phyloP scores from a whole-genome alignment of 2,797 vertebrate genomes.

The Cirrhinus mrigala region DNA sequence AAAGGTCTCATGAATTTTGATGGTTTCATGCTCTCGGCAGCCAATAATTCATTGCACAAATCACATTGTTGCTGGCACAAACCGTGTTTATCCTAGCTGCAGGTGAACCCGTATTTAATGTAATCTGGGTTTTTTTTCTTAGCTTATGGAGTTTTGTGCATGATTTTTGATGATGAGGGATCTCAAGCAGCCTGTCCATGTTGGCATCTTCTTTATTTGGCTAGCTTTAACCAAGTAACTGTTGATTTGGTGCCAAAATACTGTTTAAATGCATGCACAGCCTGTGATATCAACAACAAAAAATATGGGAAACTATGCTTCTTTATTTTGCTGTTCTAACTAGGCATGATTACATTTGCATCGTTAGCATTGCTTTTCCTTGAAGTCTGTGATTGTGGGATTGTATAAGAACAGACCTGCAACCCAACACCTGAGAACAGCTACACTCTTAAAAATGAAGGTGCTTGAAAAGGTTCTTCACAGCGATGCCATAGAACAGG shows the following conservation, averaged over 20 bases:
- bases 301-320: not conserved
- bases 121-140: not conserved
- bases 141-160: not conserved
- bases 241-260: conserved; percentile 1
- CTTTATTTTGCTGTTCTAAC: not conserved
- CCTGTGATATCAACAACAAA: not conserved
- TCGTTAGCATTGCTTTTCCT: not conserved
- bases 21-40: conserved; percentile 4
- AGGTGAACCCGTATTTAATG: not conserved
- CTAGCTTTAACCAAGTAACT: conserved; percentile 9
- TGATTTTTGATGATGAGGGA: conserved; percentile 16
- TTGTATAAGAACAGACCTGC: not conserved
- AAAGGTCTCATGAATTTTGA: conserved; percentile 35
- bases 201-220: conserved; percentile 24
- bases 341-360: not conserved
- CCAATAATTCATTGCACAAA: conserved; percentile 8
- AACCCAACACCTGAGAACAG: not conserved
- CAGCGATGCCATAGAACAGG: not conserved
- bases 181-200: conserved; percentile 15
- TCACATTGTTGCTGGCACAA: conserved; percentile 13
- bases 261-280: conserved; percentile 10
- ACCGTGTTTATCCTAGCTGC: conserved; percentile 15
- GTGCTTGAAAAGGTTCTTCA: no score
- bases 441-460: no score
- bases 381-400: not conserved